Percentiles rank a stretch among this genome's conserved stretches.
These are phyloP conservation scores for Rhizoglyphus robini DNA, from an alignment of 1,140 invertebrate genomes.

Conservation along the genomic window DNA sequence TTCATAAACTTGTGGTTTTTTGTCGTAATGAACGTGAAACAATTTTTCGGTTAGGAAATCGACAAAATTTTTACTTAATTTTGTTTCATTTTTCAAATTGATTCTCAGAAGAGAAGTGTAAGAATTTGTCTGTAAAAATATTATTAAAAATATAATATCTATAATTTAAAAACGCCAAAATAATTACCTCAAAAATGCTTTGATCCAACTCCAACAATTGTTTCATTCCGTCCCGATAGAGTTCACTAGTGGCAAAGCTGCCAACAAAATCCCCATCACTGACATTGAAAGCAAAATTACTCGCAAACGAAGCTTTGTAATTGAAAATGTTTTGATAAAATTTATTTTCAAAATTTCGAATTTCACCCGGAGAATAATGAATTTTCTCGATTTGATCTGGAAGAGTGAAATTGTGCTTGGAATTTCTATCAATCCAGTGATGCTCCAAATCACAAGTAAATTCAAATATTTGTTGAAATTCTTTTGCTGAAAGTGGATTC, in stretches of 20 bases:
- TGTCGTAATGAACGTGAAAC: neutral
- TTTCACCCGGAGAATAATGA: neutral
- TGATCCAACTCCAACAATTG: neutral
- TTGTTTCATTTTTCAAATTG: neutral
- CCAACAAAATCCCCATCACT: neutral
- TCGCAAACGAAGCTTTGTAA: too few relatives aligned
- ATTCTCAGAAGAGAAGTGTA: too few relatives aligned
- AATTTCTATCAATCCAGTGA: neutral
- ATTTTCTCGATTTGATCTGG: neutral
- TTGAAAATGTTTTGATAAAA: too few relatives aligned
- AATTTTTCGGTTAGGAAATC: neutral
- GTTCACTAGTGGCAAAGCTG: neutral
- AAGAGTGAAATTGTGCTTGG: neutral
- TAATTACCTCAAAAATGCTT: neutral
- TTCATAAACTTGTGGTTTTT: neutral
- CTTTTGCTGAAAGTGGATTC: too few relatives aligned
- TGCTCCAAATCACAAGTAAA: neutral
- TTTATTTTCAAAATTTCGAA: neutral
- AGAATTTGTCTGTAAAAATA: too few relatives aligned
- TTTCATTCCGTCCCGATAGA: neutral
- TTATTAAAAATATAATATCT: too few relatives aligned
- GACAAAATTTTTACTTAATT: neutral
- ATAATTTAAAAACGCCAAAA: neutral
- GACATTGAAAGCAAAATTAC: too few relatives aligned
- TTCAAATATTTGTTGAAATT: neutral